Evolutionary conservation across 1,140 invertebrate genomes (phyloP).

Genomic region (Lordiphosa clarofinis): DNA sequence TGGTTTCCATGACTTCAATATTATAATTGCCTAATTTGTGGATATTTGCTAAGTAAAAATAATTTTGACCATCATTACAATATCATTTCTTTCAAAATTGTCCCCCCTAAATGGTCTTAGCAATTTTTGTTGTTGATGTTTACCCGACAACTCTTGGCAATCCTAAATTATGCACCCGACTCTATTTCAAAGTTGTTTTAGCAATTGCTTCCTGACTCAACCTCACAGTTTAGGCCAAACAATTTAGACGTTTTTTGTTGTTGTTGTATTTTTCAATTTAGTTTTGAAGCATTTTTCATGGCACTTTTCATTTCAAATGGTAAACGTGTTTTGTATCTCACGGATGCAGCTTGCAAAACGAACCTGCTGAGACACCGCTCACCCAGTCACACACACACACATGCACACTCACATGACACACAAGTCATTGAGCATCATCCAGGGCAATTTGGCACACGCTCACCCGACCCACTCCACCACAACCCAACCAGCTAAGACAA

Average conservation of each 20-base stretch:
- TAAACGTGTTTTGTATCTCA: slow-evolving; percentile 73
- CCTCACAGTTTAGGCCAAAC: slow-evolving; percentile 44
- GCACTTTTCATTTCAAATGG: slow-evolving; percentile 63
- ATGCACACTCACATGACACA: slow-evolving; percentile 19
- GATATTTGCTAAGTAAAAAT: too few species aligned
- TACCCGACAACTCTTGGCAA: too few species aligned
- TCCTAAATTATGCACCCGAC: too few species aligned
- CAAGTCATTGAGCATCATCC: slow-evolving; percentile 50
- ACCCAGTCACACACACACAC: slow-evolving; percentile 27
- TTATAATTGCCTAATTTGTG: too few species aligned
- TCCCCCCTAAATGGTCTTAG: too few species aligned
- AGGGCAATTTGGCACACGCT: slow-evolving; percentile 52
- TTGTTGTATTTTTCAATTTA: slow-evolving; percentile 47
- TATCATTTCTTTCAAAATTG: too few species aligned
- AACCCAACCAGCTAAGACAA: slow-evolving; percentile 37
- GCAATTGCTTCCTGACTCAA: slow-evolving; percentile 52
- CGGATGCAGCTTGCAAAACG: slow-evolving; percentile 71
- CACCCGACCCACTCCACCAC: slow-evolving; percentile 3
- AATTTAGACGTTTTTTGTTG: slow-evolving; percentile 39
- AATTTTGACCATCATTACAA: too few species aligned
- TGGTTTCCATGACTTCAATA: too few species aligned
- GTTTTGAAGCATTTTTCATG: slow-evolving; percentile 27
- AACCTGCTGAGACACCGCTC: slow-evolving; percentile 33
- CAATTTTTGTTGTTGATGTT: too few species aligned
- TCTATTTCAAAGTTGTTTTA: too few species aligned